These are phyloP conservation scores for Philaethria dido DNA, from an alignment of 2,888 invertebrate species.

Conservation along the genomic window DNA sequence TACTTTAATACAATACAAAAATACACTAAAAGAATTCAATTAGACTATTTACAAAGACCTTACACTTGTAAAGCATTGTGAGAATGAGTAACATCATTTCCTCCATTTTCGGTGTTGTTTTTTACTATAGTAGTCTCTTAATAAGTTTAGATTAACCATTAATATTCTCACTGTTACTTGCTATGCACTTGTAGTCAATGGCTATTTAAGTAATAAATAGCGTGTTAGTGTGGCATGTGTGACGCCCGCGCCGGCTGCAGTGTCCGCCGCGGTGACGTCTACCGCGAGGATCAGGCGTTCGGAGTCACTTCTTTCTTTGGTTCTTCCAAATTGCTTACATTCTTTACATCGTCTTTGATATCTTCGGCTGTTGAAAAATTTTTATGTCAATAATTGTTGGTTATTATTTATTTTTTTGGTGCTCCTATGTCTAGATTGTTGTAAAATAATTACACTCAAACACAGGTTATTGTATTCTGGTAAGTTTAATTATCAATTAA, in stretches of 20 bases:
- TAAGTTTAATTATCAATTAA: no score
- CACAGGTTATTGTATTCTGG: no score
- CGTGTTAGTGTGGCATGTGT: neutral
- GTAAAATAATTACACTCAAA: no score
- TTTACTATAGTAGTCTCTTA: no score
- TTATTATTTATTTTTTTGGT: neutral
- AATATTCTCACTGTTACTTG: slow-evolving; percentile 22
- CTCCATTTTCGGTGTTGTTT: neutral
- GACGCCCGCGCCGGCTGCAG: neutral
- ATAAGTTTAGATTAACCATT: neutral
- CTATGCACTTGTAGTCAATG: slow-evolving; percentile 29
- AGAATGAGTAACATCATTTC: slow-evolving; percentile 3
- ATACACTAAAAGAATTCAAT: slow-evolving; percentile 17
- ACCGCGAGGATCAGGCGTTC: slow-evolving; percentile 84
- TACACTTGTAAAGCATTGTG: slow-evolving; percentile 11
- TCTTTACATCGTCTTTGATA: slow-evolving; percentile 85
- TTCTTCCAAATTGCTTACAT: slow-evolving; percentile 83
- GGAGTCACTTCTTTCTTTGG: slow-evolving; percentile 86
- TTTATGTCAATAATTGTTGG: slow-evolving; percentile 47
- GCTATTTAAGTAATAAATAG: slow-evolving; percentile 2
- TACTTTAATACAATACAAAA: slow-evolving; percentile 19
- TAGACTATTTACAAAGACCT: slow-evolving; percentile 23
- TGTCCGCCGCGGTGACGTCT: neutral
- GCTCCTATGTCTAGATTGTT: no score
- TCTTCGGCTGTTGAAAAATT: slow-evolving; percentile 79